Evolutionary conservation across 2,888 invertebrate genomes (phyloP).

Genomic region (Girardia tigrina): DNA sequence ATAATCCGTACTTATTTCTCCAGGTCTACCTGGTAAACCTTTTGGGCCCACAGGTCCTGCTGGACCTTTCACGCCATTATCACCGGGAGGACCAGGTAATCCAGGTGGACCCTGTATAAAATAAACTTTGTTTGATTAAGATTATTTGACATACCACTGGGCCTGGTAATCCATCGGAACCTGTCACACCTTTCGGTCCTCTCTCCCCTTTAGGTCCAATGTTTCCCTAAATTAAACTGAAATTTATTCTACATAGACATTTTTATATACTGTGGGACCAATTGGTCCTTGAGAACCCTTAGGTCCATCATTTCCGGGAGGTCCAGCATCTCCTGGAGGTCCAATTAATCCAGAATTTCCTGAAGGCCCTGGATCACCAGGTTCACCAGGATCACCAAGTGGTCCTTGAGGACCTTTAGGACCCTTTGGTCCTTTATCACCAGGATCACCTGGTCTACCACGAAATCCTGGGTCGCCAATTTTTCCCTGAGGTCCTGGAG

Average conservation of each 20-base stretch:
- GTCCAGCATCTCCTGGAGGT: neutral
- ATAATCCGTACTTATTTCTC: neutral
- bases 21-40: neutral
- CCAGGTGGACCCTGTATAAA: neutral
- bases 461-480: conserved; percentile 51
- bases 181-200: neutral
- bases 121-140: neutral
- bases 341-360: conserved; percentile 24
- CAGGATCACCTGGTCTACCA: conserved; percentile 62
- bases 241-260: neutral
- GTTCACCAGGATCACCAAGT: neutral
- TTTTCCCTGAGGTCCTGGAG: conserved; percentile 34
- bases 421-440: conserved; percentile 58
- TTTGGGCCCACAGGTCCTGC: neutral
- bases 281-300: conserved; percentile 10
- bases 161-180: neutral
- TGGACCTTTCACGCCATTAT: neutral
- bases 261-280: neutral
- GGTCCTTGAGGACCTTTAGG: conserved; percentile 56
- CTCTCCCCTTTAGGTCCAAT: conserved; percentile 10
- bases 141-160: neutral
- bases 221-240: neutral
- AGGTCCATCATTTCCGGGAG: neutral
- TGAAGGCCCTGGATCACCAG: neutral
- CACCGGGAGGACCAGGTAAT: conserved; percentile 43